phyloP scores from a whole-genome alignment of 2,113 vertebrate genomes.

The Pandion haliaetus region DNA sequence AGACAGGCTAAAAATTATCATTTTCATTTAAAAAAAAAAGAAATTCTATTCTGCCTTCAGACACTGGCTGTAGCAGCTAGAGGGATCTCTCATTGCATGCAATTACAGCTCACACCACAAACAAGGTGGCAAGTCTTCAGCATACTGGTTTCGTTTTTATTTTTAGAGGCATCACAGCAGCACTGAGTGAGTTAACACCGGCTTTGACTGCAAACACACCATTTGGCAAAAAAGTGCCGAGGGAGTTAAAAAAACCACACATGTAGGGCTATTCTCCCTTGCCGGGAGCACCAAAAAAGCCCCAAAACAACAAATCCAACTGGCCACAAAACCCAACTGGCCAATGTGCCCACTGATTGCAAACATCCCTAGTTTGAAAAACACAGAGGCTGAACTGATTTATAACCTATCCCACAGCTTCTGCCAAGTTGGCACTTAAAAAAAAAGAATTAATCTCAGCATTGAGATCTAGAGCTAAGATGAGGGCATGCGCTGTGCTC shows the following conservation, averaged over 20 bases:
- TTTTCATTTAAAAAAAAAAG: neutral
- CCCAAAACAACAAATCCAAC: neutral
- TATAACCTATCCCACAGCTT: neutral
- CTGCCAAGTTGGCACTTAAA: neutral
- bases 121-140: neutral
- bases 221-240: neutral
- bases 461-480: neutral
- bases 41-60: neutral
- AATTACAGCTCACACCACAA: neutral
- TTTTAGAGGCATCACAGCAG: neutral
- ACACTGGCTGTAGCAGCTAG: neutral
- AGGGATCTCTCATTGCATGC: neutral
- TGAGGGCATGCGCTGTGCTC: fast-evolving
- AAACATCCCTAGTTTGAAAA: neutral
- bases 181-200: neutral
- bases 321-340: neutral
- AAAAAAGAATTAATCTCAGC: neutral
- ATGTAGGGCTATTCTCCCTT: neutral
- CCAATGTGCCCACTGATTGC: fast-evolving
- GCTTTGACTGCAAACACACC: neutral
- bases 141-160: neutral
- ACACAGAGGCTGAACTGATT: neutral
- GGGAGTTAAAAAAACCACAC: neutral
- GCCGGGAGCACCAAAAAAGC: neutral
- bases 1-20: neutral